Conservation (phyloP, 2,888 invertebrate genomes). For the Lepidochrysops patricia region DNA sequence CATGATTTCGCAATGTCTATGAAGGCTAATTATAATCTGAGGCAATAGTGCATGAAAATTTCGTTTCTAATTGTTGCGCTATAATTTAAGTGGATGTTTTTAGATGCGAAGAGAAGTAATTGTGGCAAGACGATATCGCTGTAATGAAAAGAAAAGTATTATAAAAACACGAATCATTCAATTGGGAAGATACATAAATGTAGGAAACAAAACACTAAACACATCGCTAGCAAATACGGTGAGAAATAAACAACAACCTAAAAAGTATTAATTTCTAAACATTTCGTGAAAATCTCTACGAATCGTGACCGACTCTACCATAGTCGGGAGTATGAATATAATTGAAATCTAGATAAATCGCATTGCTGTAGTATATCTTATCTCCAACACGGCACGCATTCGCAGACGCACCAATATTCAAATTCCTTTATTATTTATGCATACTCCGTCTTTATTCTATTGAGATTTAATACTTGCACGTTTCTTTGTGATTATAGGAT, state of each 20-base stretch:
- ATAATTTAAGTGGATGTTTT: too few relatives aligned
- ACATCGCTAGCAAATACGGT: conserved; percentile 5
- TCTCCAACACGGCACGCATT: conserved; percentile 59
- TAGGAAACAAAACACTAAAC: not conserved
- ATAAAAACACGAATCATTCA: not conserved
- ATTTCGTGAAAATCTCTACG: conserved; percentile 4
- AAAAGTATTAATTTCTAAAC: conserved; percentile 8
- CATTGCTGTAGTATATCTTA: conserved; percentile 52
- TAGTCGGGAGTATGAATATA: conserved; percentile 67
- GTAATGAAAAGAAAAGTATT: not conserved
- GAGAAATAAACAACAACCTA: not conserved
- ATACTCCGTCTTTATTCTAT: conserved; percentile 33
- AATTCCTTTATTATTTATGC: conserved; percentile 55
- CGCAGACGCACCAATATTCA: conserved; percentile 53
- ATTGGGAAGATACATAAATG: not conserved
- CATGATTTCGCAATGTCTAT: not conserved
- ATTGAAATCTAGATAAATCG: conserved; percentile 73
- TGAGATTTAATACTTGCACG: conserved; percentile 13
- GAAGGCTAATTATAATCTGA: too few relatives aligned
- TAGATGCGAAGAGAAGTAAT: not conserved
- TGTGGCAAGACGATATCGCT: not conserved
- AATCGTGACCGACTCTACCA: conserved; percentile 58
- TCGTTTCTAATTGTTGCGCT: too few relatives aligned
- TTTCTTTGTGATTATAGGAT: conserved; percentile 13
- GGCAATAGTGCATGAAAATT: too few relatives aligned